Evolutionary conservation across 2,113 vertebrate genomes (phyloP), one percentile per base, ranked within the genome.

Genomic region (Panurus biarmicus): DNA sequence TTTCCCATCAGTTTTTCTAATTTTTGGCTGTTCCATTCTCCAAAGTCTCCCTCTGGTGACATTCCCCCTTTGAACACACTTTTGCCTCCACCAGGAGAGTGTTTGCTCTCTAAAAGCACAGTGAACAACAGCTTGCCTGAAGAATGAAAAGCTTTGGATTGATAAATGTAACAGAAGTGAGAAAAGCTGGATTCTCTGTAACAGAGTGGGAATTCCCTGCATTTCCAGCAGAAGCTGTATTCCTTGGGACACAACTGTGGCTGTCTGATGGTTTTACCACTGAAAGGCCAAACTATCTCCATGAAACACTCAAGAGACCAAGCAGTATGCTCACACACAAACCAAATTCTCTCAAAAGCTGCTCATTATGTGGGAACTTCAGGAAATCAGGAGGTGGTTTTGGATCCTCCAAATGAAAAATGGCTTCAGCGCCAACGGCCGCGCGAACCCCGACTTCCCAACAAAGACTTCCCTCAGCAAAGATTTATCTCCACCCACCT

Each of bases 401-500:
- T 54, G 11, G 25, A 8, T 12, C 45, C 29, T 44, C 45, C 36
- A 53, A 42, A 31, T 22, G 57, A 84, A 84, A 64, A 71, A 40
- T 0, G 2, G 8, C 10, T 26, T 29, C 4, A 17, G 44, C 3
- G 1, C 25, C 75, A 69, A 73, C 0, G 0, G 33, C 62, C 16
- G 11, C 0, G 0, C 1, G 8, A 54, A 50, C 9, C 64, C 6
- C 5, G 31, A 22, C 33, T 10, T 4, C 86, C 29, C 69, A 21
- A 22, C 42, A 10, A 16, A 44, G 7, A 24, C 60, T 5, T 1
- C 5, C 42, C 77, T 26, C 79, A 23, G 16, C 17, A 45, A 21
- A n/a, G 12, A n/a, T 11, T 2, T 1, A 2, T 42, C 78, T 65
- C 56, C 36, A 42, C 28, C 60, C 98, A 99, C 99, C 99, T 50